phyloP scores from a whole-genome alignment of 2,797 vertebrate genomes.

The Geotrypetes seraphini region DNA sequence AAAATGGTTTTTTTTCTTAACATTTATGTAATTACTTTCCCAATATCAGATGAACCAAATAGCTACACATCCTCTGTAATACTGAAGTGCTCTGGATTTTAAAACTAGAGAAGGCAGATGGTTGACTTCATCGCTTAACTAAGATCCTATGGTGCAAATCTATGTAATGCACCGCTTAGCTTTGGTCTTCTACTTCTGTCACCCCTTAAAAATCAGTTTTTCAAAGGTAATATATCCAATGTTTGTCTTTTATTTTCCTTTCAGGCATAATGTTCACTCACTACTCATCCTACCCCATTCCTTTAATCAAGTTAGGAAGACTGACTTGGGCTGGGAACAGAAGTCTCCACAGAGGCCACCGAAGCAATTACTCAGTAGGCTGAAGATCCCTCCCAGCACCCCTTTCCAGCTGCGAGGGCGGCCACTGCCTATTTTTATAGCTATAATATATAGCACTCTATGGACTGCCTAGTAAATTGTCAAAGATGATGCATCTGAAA shows the following conservation, averaged over 20 bases:
- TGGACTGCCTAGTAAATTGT: no score
- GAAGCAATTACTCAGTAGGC: background rate
- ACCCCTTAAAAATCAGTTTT: conserved; percentile 11
- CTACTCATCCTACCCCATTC: accelerated
- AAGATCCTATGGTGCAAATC: no score
- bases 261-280: background rate
- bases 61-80: no score
- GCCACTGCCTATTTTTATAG: no score
- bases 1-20: no score
- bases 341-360: background rate
- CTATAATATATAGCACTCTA: no score
- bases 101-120: conserved; percentile 26
- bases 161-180: background rate
- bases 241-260: background rate
- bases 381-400: background rate
- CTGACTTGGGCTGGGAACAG: accelerated
- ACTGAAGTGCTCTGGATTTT: conserved; percentile 16
- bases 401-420: background rate
- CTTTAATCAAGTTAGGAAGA: background rate
- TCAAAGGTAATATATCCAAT: accelerated
- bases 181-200: conserved; percentile 1
- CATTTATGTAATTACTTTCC: no score
- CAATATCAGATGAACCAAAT: no score
- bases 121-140: accelerated
- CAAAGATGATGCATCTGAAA: conserved; percentile 8